Conservation (phyloP, 1,140 invertebrate species). For the Papilio helenus region DNA sequence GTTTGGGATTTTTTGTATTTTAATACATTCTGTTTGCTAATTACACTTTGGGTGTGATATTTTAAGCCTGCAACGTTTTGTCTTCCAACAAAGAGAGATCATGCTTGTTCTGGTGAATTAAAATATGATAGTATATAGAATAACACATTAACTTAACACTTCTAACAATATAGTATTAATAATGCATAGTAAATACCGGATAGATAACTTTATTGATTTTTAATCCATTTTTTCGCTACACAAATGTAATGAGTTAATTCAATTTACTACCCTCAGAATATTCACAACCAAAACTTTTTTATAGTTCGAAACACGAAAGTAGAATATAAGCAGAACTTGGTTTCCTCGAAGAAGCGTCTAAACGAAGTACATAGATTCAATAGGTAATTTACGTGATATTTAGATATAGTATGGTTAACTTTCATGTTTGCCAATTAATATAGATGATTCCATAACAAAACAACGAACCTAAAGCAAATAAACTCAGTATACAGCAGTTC, state of each 20-base stretch:
- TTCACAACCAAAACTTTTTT: background rate
- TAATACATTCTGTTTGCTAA: conserved; percentile 1
- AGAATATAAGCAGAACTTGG: background rate
- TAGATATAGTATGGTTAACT: background rate
- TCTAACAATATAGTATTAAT: background rate
- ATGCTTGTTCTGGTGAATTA: background rate
- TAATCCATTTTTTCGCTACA: background rate
- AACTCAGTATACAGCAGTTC: background rate
- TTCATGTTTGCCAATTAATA: background rate
- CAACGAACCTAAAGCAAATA: background rate
- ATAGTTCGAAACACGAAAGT: background rate
- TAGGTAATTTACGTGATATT: background rate
- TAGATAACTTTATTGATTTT: background rate
- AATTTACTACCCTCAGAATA: background rate
- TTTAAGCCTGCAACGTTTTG: background rate
- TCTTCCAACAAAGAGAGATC: background rate
- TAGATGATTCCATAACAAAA: background rate
- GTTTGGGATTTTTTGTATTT: background rate
- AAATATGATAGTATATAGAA: background rate
- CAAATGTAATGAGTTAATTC: background rate
- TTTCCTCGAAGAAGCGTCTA: too few relatives aligned
- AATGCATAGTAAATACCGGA: background rate
- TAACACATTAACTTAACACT: background rate
- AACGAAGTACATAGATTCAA: background rate
- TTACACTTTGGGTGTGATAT: background rate